A percentile compares a stretch with the other conserved stretches of the same genome.
Evolutionary conservation across 2,888 invertebrate genomes (phyloP).

Genomic region (Altica lythri): DNA sequence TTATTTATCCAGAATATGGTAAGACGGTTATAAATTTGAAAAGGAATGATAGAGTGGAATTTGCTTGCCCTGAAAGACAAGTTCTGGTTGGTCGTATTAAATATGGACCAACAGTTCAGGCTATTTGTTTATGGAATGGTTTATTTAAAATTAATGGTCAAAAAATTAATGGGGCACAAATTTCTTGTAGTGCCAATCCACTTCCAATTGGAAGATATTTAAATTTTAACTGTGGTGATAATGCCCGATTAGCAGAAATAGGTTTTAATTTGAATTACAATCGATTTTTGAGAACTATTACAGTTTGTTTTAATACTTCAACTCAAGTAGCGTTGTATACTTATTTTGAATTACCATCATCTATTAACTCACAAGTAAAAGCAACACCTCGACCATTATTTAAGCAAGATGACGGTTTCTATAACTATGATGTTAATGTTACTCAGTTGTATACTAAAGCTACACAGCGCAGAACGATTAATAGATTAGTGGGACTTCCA

Average conservation of each 20-base stretch:
- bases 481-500: constrained; percentile 46
- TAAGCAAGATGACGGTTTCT: constrained; percentile 57
- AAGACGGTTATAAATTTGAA: constrained; percentile 23
- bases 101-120: constrained; percentile 29
- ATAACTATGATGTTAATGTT: constrained; percentile 54
- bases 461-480: constrained; percentile 48
- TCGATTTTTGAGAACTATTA: constrained; percentile 59
- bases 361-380: constrained; percentile 59
- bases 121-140: constrained; percentile 43
- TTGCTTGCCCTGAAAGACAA: constrained; percentile 37
- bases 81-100: constrained; percentile 30
- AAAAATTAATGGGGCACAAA: constrained; percentile 51
- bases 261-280: constrained; percentile 59
- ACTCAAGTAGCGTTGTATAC: constrained; percentile 61
- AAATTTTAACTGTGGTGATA: constrained; percentile 55
- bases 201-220: constrained; percentile 56
- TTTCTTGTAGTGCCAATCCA: constrained; percentile 57
- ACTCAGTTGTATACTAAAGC: constrained; percentile 47
- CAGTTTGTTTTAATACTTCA: constrained; percentile 61
- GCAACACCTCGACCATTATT: constrained; percentile 60
- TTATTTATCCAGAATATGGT: constrained; percentile 32
- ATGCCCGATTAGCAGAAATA: constrained; percentile 59
- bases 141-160: constrained; percentile 38
- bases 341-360: constrained; percentile 58
- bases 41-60: constrained; percentile 27